Evolutionary conservation across 2,888 invertebrate species (phyloP), one percentile per base, ranked within the genome.

Genomic region (Noctua janthina): DNA sequence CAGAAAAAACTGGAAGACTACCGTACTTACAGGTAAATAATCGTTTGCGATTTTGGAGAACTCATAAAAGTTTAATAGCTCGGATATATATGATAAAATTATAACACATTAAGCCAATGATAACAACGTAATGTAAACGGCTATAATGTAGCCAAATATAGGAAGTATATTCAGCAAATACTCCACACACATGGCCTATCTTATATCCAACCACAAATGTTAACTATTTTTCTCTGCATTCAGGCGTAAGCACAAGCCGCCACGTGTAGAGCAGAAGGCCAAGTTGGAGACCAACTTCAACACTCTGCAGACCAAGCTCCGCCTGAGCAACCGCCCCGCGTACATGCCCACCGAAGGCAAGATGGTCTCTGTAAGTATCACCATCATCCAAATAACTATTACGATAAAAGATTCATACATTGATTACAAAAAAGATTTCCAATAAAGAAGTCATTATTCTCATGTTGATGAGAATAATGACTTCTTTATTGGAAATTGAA

Each of bases 311-410:
- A 99, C 99, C 87, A 99, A 99, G 94, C 97, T 99, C 93, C 98
- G 99, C 93, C 97, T 99, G 90, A 99, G 99, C 94, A 99, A 99
- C 97, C 98, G 99, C 93, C 99, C 99, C 78, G 99, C 99, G 62
- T 99, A 99, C 96, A 98, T 99, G 98, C 99, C 99, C 90, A 99
- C 99, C 83, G 99, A 99, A 97, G 99, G 99, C 93, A 99, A 99
- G 97, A 99, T 99, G 98, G 99, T 99, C 89, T 99, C 99, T 91
- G 98, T 98, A 96, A 97, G 98, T 98, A 88, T 88, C 74, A 29
- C n/a, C 23, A 51, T 35, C 64, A 76, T 39, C 11, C 13, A 51
- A 49, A 11, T 51, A 29, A 15, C 51, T 39, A n/a, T 35, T 15
- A 11, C 23, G 23, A 11, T 23, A 67, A 51, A 72, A 23, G 0